Evolutionary conservation across 2,113 vertebrate species (phyloP).

Genomic region (Forbesichthys papilliferus): DNA sequence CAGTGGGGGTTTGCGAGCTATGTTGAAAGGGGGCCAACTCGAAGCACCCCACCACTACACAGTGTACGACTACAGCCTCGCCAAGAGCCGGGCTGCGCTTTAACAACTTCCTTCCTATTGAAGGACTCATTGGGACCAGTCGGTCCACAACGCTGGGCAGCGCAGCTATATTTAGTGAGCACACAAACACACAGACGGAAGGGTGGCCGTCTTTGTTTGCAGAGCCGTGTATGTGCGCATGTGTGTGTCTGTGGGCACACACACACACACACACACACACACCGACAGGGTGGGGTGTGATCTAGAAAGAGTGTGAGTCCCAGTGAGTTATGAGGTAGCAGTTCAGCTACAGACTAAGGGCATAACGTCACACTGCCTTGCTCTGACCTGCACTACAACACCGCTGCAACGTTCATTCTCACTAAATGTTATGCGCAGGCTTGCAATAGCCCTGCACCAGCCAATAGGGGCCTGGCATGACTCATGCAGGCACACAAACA

Average conservation of each 20-base stretch:
- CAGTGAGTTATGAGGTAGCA: conserved; percentile 40
- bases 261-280: no score
- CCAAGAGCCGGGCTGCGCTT: conserved; percentile 59
- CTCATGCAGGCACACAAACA: conserved; percentile 11
- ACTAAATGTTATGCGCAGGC: conserved; percentile 30
- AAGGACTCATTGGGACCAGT: conserved; percentile 70
- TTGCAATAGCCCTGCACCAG: conserved; percentile 25
- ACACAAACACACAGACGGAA: conserved; percentile 40
- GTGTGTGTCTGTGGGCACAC: no score
- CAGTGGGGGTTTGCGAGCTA: neutral
- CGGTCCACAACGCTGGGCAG: neutral
- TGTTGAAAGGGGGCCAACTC: conserved; percentile 11
- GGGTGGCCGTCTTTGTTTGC: no score
- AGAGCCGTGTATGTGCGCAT: no score
- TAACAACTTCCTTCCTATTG: conserved; percentile 77
- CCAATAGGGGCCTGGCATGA: conserved; percentile 25
- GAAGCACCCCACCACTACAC: conserved; percentile 23
- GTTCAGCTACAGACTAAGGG: conserved; percentile 28
- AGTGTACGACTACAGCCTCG: conserved; percentile 48
- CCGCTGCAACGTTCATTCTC: conserved; percentile 32
- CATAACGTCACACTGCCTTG: conserved; percentile 12
- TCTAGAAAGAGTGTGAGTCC: conserved; percentile 1
- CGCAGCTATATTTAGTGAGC: conserved; percentile 70
- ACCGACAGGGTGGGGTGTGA: no score
- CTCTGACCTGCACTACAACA: conserved; percentile 5